phyloP scores from a whole-genome alignment of 2,113 vertebrate species.

The Sula dactylatra region DNA sequence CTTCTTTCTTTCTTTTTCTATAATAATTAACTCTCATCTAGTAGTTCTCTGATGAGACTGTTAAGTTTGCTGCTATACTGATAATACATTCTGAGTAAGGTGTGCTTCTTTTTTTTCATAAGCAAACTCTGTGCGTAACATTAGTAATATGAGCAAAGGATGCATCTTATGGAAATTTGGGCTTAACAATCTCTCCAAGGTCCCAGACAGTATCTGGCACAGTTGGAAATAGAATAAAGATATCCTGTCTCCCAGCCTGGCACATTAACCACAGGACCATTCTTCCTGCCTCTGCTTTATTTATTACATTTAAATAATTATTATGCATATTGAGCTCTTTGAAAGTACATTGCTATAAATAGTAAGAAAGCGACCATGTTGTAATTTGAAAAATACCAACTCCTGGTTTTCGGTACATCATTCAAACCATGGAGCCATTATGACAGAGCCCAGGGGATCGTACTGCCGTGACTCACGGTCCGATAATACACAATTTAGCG shows the following conservation, averaged over 20 bases:
- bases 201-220: conserved; percentile 4
- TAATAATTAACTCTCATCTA: background rate
- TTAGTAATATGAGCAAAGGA: background rate
- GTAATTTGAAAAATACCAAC: conserved; percentile 37
- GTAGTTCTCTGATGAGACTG: background rate
- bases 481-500: background rate
- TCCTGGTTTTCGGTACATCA: background rate
- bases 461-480: background rate
- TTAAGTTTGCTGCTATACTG: background rate
- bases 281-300: conserved; percentile 60
- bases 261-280: conserved; percentile 28
- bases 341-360: conserved; percentile 57
- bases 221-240: conserved; percentile 46
- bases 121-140: background rate
- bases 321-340: conserved; percentile 51
- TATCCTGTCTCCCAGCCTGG: conserved; percentile 51
- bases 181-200: background rate
- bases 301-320: conserved; percentile 60
- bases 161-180: background rate
- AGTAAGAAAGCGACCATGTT: background rate
- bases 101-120: background rate
- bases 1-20: background rate
- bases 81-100: background rate
- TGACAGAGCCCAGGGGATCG: background rate
- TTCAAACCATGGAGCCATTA: conserved; percentile 42